Base-by-base conservation (phyloP, 2,888 invertebrate genomes). In the Plebejus anna region DNA sequence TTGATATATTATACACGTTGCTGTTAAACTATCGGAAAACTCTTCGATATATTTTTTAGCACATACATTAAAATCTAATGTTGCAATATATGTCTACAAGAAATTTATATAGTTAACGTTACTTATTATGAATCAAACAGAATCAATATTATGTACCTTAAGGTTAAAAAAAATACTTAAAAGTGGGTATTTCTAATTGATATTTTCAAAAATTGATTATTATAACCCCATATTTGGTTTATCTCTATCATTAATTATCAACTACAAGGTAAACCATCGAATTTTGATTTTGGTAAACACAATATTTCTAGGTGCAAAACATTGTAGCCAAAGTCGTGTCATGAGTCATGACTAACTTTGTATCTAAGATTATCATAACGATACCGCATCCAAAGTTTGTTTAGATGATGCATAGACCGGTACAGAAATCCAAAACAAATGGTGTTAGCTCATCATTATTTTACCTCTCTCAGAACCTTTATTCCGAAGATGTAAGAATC, bases 351-450 rank as follows among this genome's bases (percentile, higher is more conserved):
- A 59, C 22, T 9, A 59, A 22, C 22, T 22, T 22, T 59, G 59
- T 59, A 22, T 22, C 22, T 22, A 1, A 59, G n/a, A 22, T 7
- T 59, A 59, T 59, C 61, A 11, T 11, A 22, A 61, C 22, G 61
- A n/a, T 59, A 59, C 28, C 28, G 28, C 61, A 61, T 61, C 28
- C 61, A 61, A 61, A 61, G 4, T 61, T 28, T 59, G 59, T 59
- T 61, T 61, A 28, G 61, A 28, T 61, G 61, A 61, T 22, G 28
- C 13, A 73, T 55, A 32, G 13, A 55, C 73, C 16, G 32, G 55
- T 51, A 73, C 73, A 55, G 73, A 32, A 55, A 76, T 76, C 16
- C 61, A 75, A 75, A 76, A 76, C 75, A 77, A 76, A 76, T 71
- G 59, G 71, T 57, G 57, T 13, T 55, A 3, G 16, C 16, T 55